Conservation (phyloP, 1,140 invertebrate species). For the Littorina saxatilis region DNA sequence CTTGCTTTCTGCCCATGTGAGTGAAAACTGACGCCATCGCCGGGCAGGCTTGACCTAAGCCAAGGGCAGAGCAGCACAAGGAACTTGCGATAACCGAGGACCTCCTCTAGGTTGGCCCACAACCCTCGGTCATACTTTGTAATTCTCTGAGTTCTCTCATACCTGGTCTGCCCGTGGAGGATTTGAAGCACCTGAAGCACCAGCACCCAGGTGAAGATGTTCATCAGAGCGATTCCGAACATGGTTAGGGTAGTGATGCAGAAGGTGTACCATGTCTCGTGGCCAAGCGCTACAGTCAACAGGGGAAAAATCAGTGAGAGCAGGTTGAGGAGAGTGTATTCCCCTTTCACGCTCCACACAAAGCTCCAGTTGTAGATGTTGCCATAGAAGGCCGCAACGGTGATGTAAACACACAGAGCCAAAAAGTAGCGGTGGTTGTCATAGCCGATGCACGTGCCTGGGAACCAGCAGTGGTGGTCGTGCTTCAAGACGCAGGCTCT, state of each 20-base stretch:
- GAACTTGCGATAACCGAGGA: conserved; percentile 42
- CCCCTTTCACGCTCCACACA: conserved; percentile 55
- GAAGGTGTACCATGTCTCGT: conserved; percentile 54
- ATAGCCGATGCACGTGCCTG: conserved; percentile 92
- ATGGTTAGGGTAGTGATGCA: conserved; percentile 53
- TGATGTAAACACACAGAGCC: conserved; percentile 87
- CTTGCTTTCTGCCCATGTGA: conserved; percentile 28
- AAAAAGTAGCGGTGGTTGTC: conserved; percentile 93
- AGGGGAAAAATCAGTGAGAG: conserved; percentile 61
- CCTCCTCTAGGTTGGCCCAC: conserved; percentile 38
- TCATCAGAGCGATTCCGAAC: conserved; percentile 51
- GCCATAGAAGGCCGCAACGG: conserved; percentile 58
- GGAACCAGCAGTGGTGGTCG: conserved; percentile 97
- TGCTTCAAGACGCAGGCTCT: conserved; percentile 89
- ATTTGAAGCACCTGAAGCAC: conserved; percentile 54
- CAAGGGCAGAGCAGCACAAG: conserved; percentile 45
- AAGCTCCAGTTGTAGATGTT: conserved; percentile 67
- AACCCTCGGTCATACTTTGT: conserved; percentile 40
- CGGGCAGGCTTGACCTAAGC: conserved; percentile 38
- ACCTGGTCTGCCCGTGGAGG: conserved; percentile 57
- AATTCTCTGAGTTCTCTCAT: conserved; percentile 60
- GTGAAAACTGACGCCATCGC: conserved; percentile 47
- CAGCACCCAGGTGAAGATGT: conserved; percentile 57
- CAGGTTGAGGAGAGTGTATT: conserved; percentile 44
- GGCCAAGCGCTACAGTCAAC: conserved; percentile 52